A percentile compares a stretch with the other conserved stretches of the same genome.
phyloP scores from a whole-genome alignment of 1,140 invertebrate species.

The Pseudomyrmex flavicornis region DNA sequence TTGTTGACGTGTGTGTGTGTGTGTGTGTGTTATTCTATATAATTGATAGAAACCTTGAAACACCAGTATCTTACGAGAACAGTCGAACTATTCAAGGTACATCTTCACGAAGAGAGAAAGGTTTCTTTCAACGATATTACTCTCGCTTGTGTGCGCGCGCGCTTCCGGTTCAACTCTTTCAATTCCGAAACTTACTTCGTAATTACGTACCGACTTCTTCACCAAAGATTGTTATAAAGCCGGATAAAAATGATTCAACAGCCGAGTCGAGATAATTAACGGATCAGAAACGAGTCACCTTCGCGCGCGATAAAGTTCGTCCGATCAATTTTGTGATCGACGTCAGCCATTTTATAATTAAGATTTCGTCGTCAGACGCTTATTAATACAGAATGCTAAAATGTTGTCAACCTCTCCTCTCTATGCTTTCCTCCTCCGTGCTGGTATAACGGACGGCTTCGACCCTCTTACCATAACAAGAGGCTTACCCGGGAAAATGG shows the following conservation, averaged over 20 bases:
- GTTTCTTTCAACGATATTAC: slow-evolving; percentile 45
- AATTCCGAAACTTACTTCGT: slow-evolving; percentile 51
- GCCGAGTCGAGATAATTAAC: slow-evolving; percentile 30
- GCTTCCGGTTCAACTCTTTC: slow-evolving; percentile 34
- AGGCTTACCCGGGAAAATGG: slow-evolving; percentile 58
- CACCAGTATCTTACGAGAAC: slow-evolving; percentile 17
- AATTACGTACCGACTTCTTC: slow-evolving; percentile 17
- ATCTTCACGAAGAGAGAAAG: slow-evolving; percentile 41
- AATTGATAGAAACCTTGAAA: slow-evolving; percentile 17
- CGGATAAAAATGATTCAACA: slow-evolving; percentile 47
- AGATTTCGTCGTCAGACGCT: slow-evolving; percentile 26
- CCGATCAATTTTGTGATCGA: background rate
- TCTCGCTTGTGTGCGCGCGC: background rate
- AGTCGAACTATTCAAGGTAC: slow-evolving; percentile 37
- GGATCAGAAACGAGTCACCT: slow-evolving; percentile 10
- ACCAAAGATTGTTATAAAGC: slow-evolving; percentile 30
- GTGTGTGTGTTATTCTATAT: background rate
- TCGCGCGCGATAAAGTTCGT: slow-evolving; percentile 23
- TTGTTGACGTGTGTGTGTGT: background rate
- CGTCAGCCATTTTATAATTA: slow-evolving; percentile 20
- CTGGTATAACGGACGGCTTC: slow-evolving; percentile 16
- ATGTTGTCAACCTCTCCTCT: slow-evolving; percentile 11
- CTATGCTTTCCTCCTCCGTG: background rate
- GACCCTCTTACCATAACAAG: slow-evolving; percentile 67
- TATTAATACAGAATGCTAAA: slow-evolving; percentile 9